Percentiles rank a stretch among this genome's conserved stretches.
phyloP scores from a whole-genome alignment of 30 jellyfish, hydroid and myxozoan species.

The Pseudorhiza aurosa region DNA sequence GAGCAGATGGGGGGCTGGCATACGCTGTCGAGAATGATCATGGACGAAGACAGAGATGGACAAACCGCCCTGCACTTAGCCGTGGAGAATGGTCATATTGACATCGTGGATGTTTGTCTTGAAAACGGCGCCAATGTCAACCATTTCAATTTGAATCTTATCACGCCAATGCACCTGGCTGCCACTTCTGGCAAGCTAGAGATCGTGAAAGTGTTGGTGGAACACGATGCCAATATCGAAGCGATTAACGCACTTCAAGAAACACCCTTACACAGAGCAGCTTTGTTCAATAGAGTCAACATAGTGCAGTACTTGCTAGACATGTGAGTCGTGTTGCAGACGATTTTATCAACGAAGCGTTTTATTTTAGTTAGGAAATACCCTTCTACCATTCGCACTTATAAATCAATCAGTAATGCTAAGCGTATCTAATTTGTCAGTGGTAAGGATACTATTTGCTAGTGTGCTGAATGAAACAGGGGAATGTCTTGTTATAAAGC shows the following conservation, averaged over 20 bases:
- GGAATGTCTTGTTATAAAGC: too few relatives aligned
- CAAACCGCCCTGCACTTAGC: constrained; percentile 98
- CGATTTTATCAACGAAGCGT: too few relatives aligned
- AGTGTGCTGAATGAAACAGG: too few relatives aligned
- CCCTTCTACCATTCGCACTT: too few relatives aligned
- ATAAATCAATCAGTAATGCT: too few relatives aligned
- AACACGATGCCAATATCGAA: constrained; percentile 93
- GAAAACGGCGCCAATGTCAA: constrained; percentile 96
- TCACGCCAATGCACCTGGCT: constrained; percentile 93
- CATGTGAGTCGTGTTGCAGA: constrained; percentile 53
- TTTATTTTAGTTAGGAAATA: too few relatives aligned
- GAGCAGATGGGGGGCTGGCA: constrained; percentile 96
- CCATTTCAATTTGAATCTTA: constrained; percentile 73
- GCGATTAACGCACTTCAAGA: constrained; percentile 94
- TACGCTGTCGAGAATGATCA: constrained; percentile 83
- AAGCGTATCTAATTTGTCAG: too few relatives aligned
- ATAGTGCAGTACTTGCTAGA: constrained; percentile 78
- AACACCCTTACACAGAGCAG: constrained; percentile 98
- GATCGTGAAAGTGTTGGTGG: constrained; percentile 78
- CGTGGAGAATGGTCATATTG: constrained; percentile 90
- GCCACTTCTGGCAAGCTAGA: constrained; percentile 95
- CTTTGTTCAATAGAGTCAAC: constrained; percentile 84
- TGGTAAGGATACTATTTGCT: too few relatives aligned
- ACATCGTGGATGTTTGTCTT: constrained; percentile 79
- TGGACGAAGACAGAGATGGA: constrained; percentile 96